A percentile compares a stretch with the other conserved stretches of the same genome.
These are phyloP conservation scores for Drosophila repletoides DNA, from an alignment of 1,140 invertebrate species.

Conservation along the genomic window DNA sequence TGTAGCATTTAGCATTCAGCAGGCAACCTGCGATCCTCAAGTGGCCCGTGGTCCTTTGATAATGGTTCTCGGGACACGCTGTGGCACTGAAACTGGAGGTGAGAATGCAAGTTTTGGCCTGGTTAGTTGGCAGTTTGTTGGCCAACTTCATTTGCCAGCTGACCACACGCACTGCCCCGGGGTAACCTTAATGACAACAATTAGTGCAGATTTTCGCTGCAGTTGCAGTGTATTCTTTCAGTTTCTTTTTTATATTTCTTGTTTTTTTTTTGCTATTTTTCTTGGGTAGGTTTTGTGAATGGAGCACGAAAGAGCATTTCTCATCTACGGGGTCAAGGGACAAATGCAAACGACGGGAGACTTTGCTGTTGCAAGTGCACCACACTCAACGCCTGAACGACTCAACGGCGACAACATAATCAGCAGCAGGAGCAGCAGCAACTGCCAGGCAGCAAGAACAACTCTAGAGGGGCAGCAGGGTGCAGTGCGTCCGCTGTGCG, in stretches of 20 bases:
- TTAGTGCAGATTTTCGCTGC: slow-evolving; percentile 53
- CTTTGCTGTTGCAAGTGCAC: slow-evolving; percentile 30
- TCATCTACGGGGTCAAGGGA: slow-evolving; percentile 16
- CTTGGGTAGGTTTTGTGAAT: slow-evolving; percentile 25
- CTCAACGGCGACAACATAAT: slow-evolving; percentile 58
- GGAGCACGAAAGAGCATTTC: slow-evolving; percentile 9
- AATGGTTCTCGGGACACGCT: neutral
- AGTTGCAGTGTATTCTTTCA: neutral
- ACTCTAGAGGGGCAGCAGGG: slow-evolving; percentile 46
- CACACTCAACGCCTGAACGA: slow-evolving; percentile 52
- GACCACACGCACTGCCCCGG: slow-evolving; percentile 45
- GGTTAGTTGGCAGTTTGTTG: neutral
- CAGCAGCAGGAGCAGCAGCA: slow-evolving; percentile 42
- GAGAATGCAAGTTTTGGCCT: slow-evolving; percentile 41
- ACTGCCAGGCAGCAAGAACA: no score
- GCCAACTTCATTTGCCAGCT: slow-evolving; percentile 37
- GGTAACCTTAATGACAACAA: slow-evolving; percentile 66
- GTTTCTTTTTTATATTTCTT: slow-evolving; percentile 8
- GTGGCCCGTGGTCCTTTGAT: slow-evolving; percentile 31
- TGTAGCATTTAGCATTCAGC: neutral
- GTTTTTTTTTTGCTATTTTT: neutral
- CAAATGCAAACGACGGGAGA: slow-evolving; percentile 37
- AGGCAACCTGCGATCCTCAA: slow-evolving; percentile 13
- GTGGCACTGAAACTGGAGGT: slow-evolving; percentile 2
- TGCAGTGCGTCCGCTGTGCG: slow-evolving; percentile 53